Percentiles rank a stretch among this genome's conserved stretches.
phyloP scores from a whole-genome alignment of 2,888 invertebrate species.

The Brenthis daphne region DNA sequence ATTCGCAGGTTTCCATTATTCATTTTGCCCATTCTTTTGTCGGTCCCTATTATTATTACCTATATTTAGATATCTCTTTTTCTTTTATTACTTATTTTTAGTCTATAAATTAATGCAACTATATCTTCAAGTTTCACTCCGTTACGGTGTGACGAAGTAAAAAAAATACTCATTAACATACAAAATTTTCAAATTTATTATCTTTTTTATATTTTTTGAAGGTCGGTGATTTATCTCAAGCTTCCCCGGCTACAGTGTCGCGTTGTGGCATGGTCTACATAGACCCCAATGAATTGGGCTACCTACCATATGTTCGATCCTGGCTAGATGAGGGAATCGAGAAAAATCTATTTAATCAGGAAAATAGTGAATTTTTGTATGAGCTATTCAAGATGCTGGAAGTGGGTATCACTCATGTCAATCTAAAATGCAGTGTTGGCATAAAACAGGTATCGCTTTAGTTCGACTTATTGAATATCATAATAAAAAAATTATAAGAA shows the following conservation, averaged over 20 bases:
- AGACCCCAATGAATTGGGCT: slow-evolving; percentile 91
- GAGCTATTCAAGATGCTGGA: slow-evolving; percentile 87
- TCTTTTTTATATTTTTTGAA: slow-evolving; percentile 38
- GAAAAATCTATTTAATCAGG: slow-evolving; percentile 72
- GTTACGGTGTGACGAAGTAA: background rate
- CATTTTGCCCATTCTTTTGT: too few species aligned
- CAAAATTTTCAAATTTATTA: background rate
- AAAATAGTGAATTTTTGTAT: slow-evolving; percentile 84
- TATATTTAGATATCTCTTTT: too few species aligned
- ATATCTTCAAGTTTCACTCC: too few species aligned
- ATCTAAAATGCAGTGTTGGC: slow-evolving; percentile 85
- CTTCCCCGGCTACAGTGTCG: slow-evolving; percentile 94
- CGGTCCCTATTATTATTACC: too few species aligned
- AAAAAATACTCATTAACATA: too few species aligned
- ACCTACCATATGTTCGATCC: slow-evolving; percentile 89
- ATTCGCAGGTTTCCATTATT: too few species aligned
- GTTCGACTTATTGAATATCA: too few species aligned
- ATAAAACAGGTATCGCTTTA: slow-evolving; percentile 86
- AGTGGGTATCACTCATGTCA: slow-evolving; percentile 85
- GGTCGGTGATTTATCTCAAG: slow-evolving; percentile 92
- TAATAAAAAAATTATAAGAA: too few species aligned
- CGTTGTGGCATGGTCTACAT: slow-evolving; percentile 95
- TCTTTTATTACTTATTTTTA: too few species aligned
- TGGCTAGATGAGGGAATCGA: slow-evolving; percentile 85
- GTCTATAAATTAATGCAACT: too few species aligned